Evolutionary conservation across 1,140 invertebrate genomes (phyloP), one percentile per base, ranked within the genome.

Genomic region (Aricia agestis): DNA sequence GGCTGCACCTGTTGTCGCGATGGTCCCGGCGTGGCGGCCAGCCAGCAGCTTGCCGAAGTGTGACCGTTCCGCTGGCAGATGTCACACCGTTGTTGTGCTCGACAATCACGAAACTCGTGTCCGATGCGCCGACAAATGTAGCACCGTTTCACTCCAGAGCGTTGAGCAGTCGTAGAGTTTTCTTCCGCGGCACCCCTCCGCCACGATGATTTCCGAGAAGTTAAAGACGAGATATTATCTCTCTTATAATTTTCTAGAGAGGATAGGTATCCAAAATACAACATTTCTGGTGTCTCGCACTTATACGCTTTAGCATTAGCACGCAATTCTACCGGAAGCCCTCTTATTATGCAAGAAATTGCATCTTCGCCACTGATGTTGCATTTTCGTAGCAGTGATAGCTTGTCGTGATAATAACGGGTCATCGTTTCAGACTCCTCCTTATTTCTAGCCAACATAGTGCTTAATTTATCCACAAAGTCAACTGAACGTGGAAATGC

Each of bases 221-320:
- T 59, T 18, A 42, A 42, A 9, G 10, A 15, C 1, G n/a, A 25
- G 25, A 3, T 18, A 59, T 70, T 66, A 6, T 68, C n/a, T 52
- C 58, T 13, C n/a, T 58, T 52, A 18, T 71, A 74, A 18, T 74
- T 65, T 25, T 74, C 66, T 1, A 74, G 6, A n/a, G 69, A 65
- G 2, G 69, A 74, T 25, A 74, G 11, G 15, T 68, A 74, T 0
- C 69, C 72, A 25, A 25, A 25, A 25, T 25, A 25, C 25, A 25
- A 25, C 25, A 25, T 25, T 25, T 25, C 25, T 25, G 25, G 25
- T 25, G 25, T 25, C 25, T 25, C 3, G 25, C 25, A 25, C 25
- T 25, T 25, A 25, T 25, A 25, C 3, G 25, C 25, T 25, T 25
- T 25, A 1, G 25, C 25, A 25, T 25, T 25, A 25, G 25, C 25